Percentiles rank a stretch among this genome's conserved stretches.
Conservation (phyloP, 2,113 vertebrate species). For the Amia ocellicauda region DNA sequence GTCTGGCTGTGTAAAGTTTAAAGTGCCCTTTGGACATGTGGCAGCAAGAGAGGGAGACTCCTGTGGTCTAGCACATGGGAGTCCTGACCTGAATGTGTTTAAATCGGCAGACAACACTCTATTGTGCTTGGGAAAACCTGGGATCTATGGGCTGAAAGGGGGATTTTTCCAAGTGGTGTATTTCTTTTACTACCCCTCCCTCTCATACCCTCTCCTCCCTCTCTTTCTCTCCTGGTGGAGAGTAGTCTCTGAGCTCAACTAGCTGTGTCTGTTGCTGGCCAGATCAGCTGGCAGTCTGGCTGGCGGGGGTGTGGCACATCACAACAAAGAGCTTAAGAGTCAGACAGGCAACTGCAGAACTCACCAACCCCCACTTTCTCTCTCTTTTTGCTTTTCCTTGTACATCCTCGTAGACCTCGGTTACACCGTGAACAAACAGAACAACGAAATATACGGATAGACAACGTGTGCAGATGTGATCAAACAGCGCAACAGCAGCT, state of each 20-base stretch:
- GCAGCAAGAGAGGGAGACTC: not conserved
- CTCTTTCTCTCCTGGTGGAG: not conserved
- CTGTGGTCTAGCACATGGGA: not conserved
- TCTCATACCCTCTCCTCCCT: no score
- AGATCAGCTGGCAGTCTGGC: slow-evolving; percentile 76
- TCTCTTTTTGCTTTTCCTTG: not conserved
- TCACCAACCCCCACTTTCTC: slow-evolving; percentile 46
- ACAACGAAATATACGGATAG: no score
- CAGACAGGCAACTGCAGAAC: slow-evolving; percentile 56
- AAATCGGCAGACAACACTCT: not conserved
- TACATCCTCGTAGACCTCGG: slow-evolving; percentile 1
- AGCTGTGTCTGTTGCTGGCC: slow-evolving; percentile 82
- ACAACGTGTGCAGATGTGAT: not conserved
- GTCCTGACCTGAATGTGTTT: not conserved
- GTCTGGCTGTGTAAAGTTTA: no score
- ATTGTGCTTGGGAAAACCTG: slow-evolving; percentile 8
- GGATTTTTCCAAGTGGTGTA: not conserved
- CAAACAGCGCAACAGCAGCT: slow-evolving; percentile 41
- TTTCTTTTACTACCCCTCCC: no score
- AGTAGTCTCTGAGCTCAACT: slow-evolving; percentile 60
- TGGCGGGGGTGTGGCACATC: slow-evolving; percentile 75
- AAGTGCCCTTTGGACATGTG: no score
- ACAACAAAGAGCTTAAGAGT: slow-evolving; percentile 71
- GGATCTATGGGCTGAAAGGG: not conserved
- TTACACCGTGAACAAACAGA: not conserved